Conservation (phyloP, 2,113 vertebrate species). For the Mobula birostris region DNA sequence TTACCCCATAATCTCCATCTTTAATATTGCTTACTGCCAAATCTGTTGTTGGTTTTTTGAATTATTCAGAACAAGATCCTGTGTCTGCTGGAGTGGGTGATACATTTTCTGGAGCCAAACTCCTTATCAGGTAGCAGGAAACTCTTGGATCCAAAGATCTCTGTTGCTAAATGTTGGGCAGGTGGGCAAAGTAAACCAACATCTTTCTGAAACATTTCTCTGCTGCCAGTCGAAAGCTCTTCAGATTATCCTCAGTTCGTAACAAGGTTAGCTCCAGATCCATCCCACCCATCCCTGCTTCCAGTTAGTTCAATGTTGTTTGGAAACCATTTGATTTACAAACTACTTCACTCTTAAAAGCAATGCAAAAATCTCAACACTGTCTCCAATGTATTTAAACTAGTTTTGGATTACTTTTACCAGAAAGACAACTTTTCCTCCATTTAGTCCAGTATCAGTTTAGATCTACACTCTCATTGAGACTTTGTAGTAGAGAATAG, state of each 20-base stretch:
- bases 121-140: not conserved
- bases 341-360: not conserved
- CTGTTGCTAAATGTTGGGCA: not conserved
- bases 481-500: not conserved
- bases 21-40: too few relatives aligned
- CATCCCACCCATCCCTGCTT: not conserved
- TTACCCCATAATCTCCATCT: too few relatives aligned
- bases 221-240: not conserved
- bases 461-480: not conserved
- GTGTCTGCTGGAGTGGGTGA: not conserved
- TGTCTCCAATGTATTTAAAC: not conserved
- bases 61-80: not conserved
- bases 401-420: not conserved
- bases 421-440: not conserved
- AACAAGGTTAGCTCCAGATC: not conserved
- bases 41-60: too few relatives aligned
- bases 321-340: not conserved
- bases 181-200: not conserved
- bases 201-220: not conserved
- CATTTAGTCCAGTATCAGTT: constrained; percentile 5
- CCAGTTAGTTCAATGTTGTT: not conserved
- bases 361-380: not conserved
- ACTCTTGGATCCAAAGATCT: not conserved
- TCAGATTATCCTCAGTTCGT: not conserved
- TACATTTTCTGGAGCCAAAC: not conserved